phyloP scores from a whole-genome alignment of 2,888 invertebrate species.

The Oxycera nigricornis region DNA sequence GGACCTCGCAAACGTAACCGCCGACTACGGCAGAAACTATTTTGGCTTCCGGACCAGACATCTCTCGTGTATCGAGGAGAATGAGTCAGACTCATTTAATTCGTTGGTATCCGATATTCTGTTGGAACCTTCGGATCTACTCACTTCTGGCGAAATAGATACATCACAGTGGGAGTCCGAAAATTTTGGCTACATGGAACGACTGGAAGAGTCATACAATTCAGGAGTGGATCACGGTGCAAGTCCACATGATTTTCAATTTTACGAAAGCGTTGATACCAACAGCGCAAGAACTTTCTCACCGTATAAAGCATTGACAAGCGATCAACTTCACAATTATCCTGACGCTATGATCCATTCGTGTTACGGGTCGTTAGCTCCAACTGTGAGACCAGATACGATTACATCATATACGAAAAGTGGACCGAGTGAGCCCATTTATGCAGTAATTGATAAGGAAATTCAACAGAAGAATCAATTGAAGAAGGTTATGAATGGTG shows the following conservation, averaged over 20 bases:
- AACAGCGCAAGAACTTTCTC: conserved; percentile 24
- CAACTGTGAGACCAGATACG: conserved; percentile 47
- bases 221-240: not conserved
- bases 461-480: conserved; percentile 7
- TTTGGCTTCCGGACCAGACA: conserved; percentile 59
- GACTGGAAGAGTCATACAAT: not conserved
- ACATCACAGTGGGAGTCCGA: not conserved
- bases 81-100: conserved; percentile 59
- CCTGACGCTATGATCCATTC: conserved; percentile 58
- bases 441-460: conserved; percentile 35
- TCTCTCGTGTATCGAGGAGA: conserved; percentile 61
- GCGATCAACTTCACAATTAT: not conserved
- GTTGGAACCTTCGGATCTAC: conserved; percentile 45
- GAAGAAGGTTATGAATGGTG: not conserved
- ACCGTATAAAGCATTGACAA: not conserved
- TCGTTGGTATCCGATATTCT: conserved; percentile 58
- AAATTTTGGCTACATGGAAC: not conserved
- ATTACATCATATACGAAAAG: not conserved
- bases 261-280: not conserved
- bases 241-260: not conserved
- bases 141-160: not conserved
- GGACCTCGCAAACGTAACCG: conserved; percentile 11
- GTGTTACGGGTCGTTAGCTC: conserved; percentile 60
- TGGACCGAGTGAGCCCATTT: conserved; percentile 26
- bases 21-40: conserved; percentile 37